Evolutionary conservation across 2,888 invertebrate species (phyloP), one percentile per base, ranked within the genome.

Genomic region (Meiosimyza decipiens): DNA sequence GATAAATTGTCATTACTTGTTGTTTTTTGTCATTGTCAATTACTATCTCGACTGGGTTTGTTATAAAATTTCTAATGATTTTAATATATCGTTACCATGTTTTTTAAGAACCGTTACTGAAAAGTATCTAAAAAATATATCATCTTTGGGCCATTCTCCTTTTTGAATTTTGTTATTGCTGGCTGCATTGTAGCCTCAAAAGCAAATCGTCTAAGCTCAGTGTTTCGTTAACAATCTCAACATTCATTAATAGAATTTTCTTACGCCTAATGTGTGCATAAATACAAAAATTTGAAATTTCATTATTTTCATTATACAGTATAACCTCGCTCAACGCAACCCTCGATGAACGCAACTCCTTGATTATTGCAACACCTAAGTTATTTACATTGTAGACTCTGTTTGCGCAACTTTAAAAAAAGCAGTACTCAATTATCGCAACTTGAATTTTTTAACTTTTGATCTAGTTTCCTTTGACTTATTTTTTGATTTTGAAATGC

Each of bases 221-320:
- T 74, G 54, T 66, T 75, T 47, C 71, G 73, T 77, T 74, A 70
- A 52, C 69, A 63, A 70, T 54, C 12, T 71, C 51, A 22, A 70
- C 28, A 70, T 50, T 18, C 63, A 60, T 13, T 28, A 9, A 9
- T 55, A 50, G 22, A 54, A 67, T 68, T 3, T 59, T 40, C 69
- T 73, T 49, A 59, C 12, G 52, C 62, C n/a, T 54, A 51, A 73
- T 51, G 9, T 67, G 49, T 50, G 75, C 33, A 40, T 73, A 28
- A 12, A 72, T n/a, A 12, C 3, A 13, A 5, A 73, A 54, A 12
- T 60, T 59, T 28, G 28, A 33, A 18, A 60, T 60, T 60, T 33
- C 9, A 60, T 60, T 33, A 18, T 60, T 16, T 6, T 22, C 15
- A 33, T 60, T 28, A 22, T 15, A n/a, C n/a, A n/a, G n/a, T n/a